phyloP scores from a whole-genome alignment of 2,888 invertebrate genomes.

The Dendrolimus pini region DNA sequence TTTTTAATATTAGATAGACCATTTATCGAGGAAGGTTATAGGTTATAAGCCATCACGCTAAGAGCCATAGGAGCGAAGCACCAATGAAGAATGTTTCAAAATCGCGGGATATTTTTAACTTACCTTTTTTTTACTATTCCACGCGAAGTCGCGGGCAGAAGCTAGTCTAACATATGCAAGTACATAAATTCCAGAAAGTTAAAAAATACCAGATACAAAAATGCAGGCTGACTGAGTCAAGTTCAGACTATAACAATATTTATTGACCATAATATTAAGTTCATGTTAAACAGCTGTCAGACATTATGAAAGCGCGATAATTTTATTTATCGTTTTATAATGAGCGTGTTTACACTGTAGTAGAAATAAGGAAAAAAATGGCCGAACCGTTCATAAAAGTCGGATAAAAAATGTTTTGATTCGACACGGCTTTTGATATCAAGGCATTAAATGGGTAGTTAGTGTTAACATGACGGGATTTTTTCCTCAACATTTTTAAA shows the following conservation, averaged over 20 bases:
- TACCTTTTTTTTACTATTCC: no score
- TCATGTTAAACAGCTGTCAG: slow-evolving; percentile 47
- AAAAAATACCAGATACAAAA: no score
- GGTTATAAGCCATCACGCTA: no score
- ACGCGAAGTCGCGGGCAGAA: no score
- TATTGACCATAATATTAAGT: slow-evolving; percentile 50
- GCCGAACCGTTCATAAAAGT: not conserved
- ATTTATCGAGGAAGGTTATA: no score
- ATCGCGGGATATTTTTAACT: no score
- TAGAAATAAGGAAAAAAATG: slow-evolving; percentile 22
- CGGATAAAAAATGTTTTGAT: not conserved
- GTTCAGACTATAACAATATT: slow-evolving; percentile 30
- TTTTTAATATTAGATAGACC: no score
- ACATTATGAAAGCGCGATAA: slow-evolving; percentile 59
- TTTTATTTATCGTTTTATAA: slow-evolving; percentile 73
- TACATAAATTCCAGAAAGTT: no score
- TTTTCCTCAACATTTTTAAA: not conserved
- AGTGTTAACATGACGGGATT: not conserved
- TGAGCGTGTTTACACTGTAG: slow-evolving; percentile 58
- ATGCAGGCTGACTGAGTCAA: no score
- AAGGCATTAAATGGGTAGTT: not conserved
- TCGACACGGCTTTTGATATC: not conserved
- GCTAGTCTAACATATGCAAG: no score
- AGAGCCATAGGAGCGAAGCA: no score
- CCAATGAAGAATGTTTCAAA: no score